phyloP scores from a whole-genome alignment of 2,797 vertebrate species.

The Scolopax bukidnonensis region DNA sequence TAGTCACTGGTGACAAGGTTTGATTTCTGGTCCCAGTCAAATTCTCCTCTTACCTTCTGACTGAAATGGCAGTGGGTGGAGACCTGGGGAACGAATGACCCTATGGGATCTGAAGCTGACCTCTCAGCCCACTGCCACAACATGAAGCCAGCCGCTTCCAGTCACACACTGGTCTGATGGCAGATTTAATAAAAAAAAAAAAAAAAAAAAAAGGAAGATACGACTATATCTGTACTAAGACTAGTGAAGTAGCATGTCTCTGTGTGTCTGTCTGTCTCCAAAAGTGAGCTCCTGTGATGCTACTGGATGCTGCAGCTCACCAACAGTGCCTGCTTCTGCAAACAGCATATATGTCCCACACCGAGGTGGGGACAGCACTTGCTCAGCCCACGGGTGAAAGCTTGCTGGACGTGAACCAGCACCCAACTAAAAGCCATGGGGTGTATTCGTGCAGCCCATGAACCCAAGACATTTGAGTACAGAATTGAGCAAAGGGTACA shows the following conservation, averaged over 20 bases:
- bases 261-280: not conserved
- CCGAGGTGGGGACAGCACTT: rapidly evolving
- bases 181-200: not conserved
- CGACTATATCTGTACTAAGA: not conserved
- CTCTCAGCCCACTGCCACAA: not conserved
- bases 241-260: not conserved
- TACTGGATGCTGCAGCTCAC: not conserved
- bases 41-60: not conserved
- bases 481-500: not conserved
- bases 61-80: not conserved
- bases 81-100: not conserved
- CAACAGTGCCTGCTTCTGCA: rapidly evolving
- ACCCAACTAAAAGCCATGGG: not conserved
- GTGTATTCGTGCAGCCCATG: not conserved
- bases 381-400: not conserved
- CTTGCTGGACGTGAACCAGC: not conserved
- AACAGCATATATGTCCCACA: not conserved
- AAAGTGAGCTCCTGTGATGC: not conserved
- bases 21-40: not conserved
- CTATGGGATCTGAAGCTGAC: not conserved
- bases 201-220: not conserved
- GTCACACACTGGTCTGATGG: not conserved
- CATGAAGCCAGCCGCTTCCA: not conserved
- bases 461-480: not conserved
- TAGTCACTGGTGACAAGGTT: rapidly evolving